A percentile compares a stretch with the other conserved stretches of the same genome.
Evolutionary conservation across 2,113 vertebrate species (phyloP).

Genomic region (Symphodus melops): DNA sequence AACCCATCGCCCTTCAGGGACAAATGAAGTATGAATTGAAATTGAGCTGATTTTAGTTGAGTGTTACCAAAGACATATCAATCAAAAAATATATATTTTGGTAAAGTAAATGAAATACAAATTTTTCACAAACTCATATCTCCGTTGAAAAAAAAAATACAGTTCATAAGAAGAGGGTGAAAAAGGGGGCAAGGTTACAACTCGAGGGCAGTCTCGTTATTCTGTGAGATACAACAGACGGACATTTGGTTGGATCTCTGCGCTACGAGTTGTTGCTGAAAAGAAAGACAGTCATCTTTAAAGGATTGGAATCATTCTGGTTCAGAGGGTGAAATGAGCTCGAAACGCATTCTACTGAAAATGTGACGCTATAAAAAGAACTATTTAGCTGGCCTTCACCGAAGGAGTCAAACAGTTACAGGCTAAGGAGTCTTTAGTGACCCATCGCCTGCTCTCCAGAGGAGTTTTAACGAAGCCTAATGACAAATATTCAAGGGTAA

Average conservation of each 20-base stretch:
- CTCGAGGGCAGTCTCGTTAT: no score
- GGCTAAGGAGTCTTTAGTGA: constrained; percentile 6
- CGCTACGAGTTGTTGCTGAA: not conserved
- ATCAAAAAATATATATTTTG: no score
- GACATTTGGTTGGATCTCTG: not conserved
- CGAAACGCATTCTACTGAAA: not conserved
- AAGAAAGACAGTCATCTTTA: not conserved
- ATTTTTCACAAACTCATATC: no score
- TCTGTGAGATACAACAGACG: no score
- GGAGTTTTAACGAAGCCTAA: not conserved
- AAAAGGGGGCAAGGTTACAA: no score
- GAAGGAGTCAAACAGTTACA: not conserved
- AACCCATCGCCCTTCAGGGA: no score
- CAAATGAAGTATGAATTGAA: no score
- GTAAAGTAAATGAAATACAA: no score
- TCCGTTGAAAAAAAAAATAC: no score
- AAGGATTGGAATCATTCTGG: not conserved
- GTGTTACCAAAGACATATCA: no score
- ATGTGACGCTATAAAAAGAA: not conserved
- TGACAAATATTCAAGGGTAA: constrained; percentile 6
- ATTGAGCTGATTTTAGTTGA: no score
- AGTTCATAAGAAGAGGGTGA: no score
- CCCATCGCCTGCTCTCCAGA: not conserved
- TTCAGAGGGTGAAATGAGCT: not conserved
- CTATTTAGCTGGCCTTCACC: not conserved